Evolutionary conservation across 2,113 vertebrate genomes (phyloP).

Genomic region (Notiomystis cincta): DNA sequence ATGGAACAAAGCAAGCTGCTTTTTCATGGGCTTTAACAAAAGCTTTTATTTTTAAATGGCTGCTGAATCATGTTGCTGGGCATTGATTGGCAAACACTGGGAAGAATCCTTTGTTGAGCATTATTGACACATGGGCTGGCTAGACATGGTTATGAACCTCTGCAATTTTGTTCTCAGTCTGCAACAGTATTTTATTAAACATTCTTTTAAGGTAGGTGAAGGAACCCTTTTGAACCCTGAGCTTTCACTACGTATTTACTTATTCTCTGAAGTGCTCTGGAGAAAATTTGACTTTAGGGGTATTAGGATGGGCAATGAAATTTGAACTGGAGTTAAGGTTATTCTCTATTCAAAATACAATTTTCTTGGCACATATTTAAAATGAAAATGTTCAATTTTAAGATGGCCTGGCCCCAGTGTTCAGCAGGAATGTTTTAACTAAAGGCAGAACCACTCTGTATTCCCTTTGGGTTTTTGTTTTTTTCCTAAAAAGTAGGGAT

Average conservation of each 20-base stretch:
- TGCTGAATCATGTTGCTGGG: neutral
- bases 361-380: neutral
- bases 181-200: neutral
- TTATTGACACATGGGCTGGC: neutral
- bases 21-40: neutral
- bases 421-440: neutral
- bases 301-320: neutral
- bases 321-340: neutral
- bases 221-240: neutral
- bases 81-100: neutral
- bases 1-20: neutral
- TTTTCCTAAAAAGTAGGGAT: neutral
- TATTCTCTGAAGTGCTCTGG: neutral
- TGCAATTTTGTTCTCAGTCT: neutral
- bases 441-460: neutral
- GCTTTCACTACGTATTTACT: neutral
- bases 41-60: neutral
- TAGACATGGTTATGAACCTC: neutral
- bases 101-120: neutral
- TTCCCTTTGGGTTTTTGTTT: neutral
- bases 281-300: neutral
- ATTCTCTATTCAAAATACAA: neutral
- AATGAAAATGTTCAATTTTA: neutral
- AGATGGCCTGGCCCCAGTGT: neutral
- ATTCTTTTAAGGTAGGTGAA: neutral